Evolutionary conservation across 1,140 invertebrate species (phyloP), one percentile per base, ranked within the genome.

Genomic region (Atta cephalotes): DNA sequence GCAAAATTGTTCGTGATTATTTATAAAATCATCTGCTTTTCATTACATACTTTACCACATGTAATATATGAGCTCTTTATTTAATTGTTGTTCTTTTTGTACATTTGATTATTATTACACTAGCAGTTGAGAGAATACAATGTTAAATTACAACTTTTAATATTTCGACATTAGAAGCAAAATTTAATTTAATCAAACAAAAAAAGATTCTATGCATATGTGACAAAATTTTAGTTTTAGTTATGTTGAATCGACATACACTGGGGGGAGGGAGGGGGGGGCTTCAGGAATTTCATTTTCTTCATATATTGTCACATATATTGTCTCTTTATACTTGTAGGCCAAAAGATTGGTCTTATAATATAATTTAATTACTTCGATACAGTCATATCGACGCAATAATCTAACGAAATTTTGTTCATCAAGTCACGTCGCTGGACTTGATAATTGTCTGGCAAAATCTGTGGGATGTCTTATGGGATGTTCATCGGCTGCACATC

Each of bases 381-480:
- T 12, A 25, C 18, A 5, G 56, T 58, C 14, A 70, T 18, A 12
- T 53, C 51, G 28, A 9, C 9, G 2, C 9, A 10, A 45, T 45
- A 45, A 45, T 45, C 39, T 45, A 39, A 45, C 78, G 3, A 2
- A n/a, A 3, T 39, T 28, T 56, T 45, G 31, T 35, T 35, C 31
- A 35, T 35, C 7, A 68, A 31, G 16, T 70, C 51, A 18, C 49
- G 5, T 7, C 31, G 16, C 18, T 21, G 6, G 25, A 25, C 39
- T 72, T 14, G 25, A 18, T 51, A 82, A 82, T 82, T 82, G 39
- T 14, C 25, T 39, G 25, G 3, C 18, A 74, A 49, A 82, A 82
- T 82, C 70, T 62, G 56, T n/a, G 21, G 5, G 31, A 35, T 35
- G 28, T 74, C 56, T 62, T 25, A 53, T 10, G 39, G 35, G 25